These are phyloP conservation scores for Calcarius lapponicus DNA, from an alignment of 2,797 vertebrate genomes.

Conservation along the genomic window DNA sequence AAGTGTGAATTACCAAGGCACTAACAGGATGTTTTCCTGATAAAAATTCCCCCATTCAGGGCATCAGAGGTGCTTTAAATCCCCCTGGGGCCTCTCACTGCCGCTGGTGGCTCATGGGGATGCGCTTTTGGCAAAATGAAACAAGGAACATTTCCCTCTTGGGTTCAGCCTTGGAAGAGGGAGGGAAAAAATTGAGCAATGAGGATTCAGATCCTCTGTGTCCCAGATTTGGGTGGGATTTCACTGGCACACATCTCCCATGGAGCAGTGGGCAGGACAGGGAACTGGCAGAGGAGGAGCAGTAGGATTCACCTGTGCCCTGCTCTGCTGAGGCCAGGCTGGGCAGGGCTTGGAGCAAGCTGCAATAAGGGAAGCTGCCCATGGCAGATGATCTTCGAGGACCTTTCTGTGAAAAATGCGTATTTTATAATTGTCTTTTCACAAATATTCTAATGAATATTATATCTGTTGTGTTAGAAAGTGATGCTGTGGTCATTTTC, in stretches of 20 bases:
- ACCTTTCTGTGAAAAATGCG: neutral
- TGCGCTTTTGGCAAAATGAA: accelerated
- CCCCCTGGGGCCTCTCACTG: neutral
- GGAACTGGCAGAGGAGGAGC: neutral
- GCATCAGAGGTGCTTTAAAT: neutral
- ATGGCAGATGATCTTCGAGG: neutral
- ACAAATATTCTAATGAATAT: too few relatives aligned
- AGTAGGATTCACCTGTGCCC: neutral
- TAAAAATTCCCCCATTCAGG: neutral
- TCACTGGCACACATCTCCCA: neutral
- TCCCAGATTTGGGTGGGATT: neutral
- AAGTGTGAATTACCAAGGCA: neutral
- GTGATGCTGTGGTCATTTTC: too few relatives aligned
- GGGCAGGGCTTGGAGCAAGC: neutral
- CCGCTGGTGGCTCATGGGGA: neutral
- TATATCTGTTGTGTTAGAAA: too few relatives aligned
- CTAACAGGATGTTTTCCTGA: neutral
- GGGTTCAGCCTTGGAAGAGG: neutral
- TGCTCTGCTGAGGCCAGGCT: neutral
- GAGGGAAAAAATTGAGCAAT: neutral
- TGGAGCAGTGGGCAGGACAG: neutral
- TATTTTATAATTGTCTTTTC: too few relatives aligned
- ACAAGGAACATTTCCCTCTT: neutral
- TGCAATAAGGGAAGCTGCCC: neutral
- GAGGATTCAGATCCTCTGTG: neutral